Evolutionary conservation across 92 coral and sea anemone genomes (phyloP).

Genomic region (Umimayanthus chanpuru): DNA sequence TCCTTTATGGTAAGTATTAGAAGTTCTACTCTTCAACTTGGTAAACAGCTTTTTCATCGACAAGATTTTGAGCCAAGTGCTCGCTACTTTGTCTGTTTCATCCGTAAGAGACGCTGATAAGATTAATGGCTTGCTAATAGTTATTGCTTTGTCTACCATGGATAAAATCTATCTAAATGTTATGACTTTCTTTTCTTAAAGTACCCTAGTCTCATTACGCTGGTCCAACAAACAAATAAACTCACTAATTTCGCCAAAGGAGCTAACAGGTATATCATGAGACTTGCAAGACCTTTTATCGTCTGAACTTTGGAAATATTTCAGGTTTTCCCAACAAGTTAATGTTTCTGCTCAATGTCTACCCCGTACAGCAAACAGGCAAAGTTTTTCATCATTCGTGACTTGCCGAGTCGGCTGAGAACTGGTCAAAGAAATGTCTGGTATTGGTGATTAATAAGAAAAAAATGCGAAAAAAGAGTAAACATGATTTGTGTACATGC

Average conservation of each 20-base stretch:
- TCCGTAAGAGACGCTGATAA: background rate
- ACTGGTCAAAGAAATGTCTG: slow-evolving; percentile 31
- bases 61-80: background rate
- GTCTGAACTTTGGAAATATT: background rate
- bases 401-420: background rate
- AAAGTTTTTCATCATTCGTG: slow-evolving; percentile 15
- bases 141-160: background rate
- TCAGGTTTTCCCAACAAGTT: background rate
- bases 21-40: slow-evolving; percentile 17
- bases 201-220: background rate
- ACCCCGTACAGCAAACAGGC: background rate
- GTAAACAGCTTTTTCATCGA: slow-evolving; percentile 18
- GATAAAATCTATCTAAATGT: background rate
- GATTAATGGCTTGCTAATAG: background rate
- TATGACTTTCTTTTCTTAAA: slow-evolving; percentile 22
- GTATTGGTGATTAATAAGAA: slow-evolving; percentile 5
- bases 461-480: slow-evolving; percentile 22
- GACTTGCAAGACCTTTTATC: background rate
- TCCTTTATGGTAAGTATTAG: slow-evolving; percentile 79
- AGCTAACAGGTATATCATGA: background rate
- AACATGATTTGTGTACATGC: background rate
- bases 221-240: slow-evolving; percentile 23
- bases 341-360: background rate
- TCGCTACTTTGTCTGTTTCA: background rate
- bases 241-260: slow-evolving; percentile 4